Base-by-base conservation (phyloP, 2,797 vertebrate genomes). In the Melanotaenia trifasciata region DNA sequence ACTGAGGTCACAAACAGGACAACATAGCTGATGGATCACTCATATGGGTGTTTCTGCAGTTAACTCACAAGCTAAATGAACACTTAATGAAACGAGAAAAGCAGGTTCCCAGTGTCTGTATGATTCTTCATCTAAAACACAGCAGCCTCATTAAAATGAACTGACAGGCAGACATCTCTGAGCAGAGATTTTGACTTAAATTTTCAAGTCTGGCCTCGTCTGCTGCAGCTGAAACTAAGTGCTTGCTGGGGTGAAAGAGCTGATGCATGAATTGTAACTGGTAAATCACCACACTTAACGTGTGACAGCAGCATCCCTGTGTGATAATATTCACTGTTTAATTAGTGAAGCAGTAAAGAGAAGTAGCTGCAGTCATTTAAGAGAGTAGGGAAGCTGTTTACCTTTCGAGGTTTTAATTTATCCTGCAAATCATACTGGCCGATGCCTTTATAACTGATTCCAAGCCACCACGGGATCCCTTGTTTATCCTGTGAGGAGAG, bases 401-500 rank as follows among this genome's bases (percentile, higher is more conserved):
- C 98, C 95, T 98, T 97, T 69, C 98, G 93, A 43, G 98, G 98
- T 82, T 99, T 99, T 77, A 99, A 94, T 90, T 98, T 99, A 74
- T 99, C 98, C 88, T 99, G 98, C 30, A 97, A 92, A 79, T 99
- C 98, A 69, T 99, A 99, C 80, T 99, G 98, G 77, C 97, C 97
- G 0, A 99, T 99, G 88, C 98, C 98, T 93, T 98, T 99, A 85
- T 97, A 99, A 91, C 98, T 99, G 94, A 99, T 95, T 70, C 98
- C 98, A 69, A 99, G 96, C 98, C 98, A 99, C 98, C 98, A 99
- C 0, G 98, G 98, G 85, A 99, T 98, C 76, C 97, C 97, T 92
- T 99, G 98, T 90, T 99, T 99, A 91, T 99, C 98, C 98, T 99
- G 92, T 69, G 86, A 84, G 61, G 22, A 43, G 6, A 86, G 54